Evolutionary conservation across 1,140 invertebrate genomes (phyloP).

Genomic region (Pseudomyrmex pallidus): DNA sequence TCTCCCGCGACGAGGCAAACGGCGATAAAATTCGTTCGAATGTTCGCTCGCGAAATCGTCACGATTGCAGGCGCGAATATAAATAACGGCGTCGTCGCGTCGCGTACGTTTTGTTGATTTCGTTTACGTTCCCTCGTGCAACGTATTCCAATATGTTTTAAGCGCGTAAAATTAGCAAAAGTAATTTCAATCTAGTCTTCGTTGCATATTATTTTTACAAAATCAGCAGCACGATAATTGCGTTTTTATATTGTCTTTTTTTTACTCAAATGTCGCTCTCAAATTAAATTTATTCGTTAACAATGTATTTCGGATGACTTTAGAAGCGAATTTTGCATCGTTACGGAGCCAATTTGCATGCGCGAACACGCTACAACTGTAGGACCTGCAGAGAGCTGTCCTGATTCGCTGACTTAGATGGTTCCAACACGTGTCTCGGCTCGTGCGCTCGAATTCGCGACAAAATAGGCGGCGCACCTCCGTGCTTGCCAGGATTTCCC

Average conservation of each 20-base stretch:
- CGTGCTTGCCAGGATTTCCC: slow-evolving; percentile 67
- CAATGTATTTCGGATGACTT: neutral
- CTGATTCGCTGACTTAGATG: slow-evolving; percentile 39
- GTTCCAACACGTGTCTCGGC: slow-evolving; percentile 42
- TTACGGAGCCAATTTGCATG: slow-evolving; percentile 9
- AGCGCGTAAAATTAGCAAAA: neutral
- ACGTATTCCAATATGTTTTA: neutral
- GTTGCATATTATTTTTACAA: neutral
- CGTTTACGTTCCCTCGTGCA: neutral
- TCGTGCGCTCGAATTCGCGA: slow-evolving; percentile 55
- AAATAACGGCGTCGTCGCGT: slow-evolving; percentile 15
- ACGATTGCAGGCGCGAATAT: slow-evolving; percentile 6
- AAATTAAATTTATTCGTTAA: slow-evolving; percentile 8
- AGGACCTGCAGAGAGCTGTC: slow-evolving; percentile 5
- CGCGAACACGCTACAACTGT: neutral
- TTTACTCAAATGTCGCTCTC: neutral
- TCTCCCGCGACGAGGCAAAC: slow-evolving; percentile 50
- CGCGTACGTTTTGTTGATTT: neutral
- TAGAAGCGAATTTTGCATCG: neutral
- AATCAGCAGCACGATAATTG: neutral
- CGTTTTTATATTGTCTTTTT: neutral
- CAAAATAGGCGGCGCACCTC: slow-evolving; percentile 51
- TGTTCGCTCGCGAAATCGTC: neutral
- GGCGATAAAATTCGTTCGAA: slow-evolving; percentile 55
- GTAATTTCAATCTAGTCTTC: neutral